A percentile compares a stretch with the other conserved stretches of the same genome.
These are phyloP conservation scores for Camponotus pennsylvanicus DNA, from an alignment of 1,140 invertebrate genomes.

Conservation along the genomic window DNA sequence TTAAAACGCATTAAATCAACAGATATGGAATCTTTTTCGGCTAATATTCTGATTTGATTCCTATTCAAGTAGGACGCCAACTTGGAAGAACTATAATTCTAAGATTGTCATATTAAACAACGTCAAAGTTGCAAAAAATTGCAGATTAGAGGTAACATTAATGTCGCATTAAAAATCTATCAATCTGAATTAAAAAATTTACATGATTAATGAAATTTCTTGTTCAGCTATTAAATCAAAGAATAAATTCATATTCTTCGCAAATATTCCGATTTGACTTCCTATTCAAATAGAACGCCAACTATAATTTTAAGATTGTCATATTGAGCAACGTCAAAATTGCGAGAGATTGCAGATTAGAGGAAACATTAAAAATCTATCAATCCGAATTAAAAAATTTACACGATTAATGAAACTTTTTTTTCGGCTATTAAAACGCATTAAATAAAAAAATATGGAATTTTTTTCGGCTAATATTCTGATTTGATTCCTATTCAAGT, in stretches of 20 bases:
- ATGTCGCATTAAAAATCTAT: too few relatives aligned
- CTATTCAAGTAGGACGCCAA: neutral
- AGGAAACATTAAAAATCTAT: too few relatives aligned
- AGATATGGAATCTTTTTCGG: neutral
- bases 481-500: slow-evolving; percentile 18
- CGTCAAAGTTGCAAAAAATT: neutral
- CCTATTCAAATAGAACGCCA: neutral
- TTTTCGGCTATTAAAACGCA: slow-evolving; percentile 1
- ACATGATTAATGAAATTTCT: neutral
- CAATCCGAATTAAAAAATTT: slow-evolving; percentile 9
- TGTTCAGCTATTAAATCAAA: neutral
- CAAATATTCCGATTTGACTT: neutral
- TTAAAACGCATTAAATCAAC: neutral
- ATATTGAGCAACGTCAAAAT: neutral
- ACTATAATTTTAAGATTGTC: neutral
- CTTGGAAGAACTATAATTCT: neutral
- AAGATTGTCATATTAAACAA: neutral
- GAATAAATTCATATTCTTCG: neutral
- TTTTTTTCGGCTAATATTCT: neutral
- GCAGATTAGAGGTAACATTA: too few relatives aligned
- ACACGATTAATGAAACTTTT: neutral
- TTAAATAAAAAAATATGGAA: neutral
- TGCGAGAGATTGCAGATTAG: too few relatives aligned
- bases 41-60: neutral
- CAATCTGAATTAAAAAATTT: slow-evolving; percentile 12